Evolutionary conservation across 2,113 vertebrate species (phyloP).

Genomic region (Nyctereutes procyonoides): DNA sequence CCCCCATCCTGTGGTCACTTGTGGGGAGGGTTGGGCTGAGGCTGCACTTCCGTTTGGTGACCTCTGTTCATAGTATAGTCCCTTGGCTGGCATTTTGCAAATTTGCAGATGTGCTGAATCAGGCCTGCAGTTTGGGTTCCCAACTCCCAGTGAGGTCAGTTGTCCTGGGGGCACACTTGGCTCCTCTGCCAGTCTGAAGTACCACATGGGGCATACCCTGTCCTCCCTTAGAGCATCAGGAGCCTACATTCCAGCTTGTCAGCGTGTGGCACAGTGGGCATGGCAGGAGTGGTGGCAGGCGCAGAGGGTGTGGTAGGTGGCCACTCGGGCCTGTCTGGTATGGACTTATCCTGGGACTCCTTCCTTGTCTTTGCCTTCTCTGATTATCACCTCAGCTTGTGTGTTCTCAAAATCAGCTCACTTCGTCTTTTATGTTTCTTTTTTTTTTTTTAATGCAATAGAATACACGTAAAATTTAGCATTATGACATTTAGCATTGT

Average conservation of each 20-base stretch:
- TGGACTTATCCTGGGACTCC: background rate
- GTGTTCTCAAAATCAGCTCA: background rate
- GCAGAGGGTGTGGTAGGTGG: background rate
- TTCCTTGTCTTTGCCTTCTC: background rate
- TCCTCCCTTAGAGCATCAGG: background rate
- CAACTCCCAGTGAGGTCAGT: background rate
- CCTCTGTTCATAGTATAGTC: background rate
- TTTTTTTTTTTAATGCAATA: background rate
- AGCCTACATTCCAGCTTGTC: background rate
- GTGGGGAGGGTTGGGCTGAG: background rate
- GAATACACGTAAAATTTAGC: background rate
- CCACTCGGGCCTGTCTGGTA: background rate
- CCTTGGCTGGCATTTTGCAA: background rate
- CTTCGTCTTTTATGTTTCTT: background rate
- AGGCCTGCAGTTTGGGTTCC: background rate
- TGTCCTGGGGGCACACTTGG: background rate
- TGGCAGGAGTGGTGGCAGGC: background rate
- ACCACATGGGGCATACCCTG: background rate
- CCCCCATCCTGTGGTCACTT: background rate
- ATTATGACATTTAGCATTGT: fast-evolving
- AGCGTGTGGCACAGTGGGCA: fast-evolving
- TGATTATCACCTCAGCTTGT: background rate
- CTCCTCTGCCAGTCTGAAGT: background rate
- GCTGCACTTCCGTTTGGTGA: background rate
- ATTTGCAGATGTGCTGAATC: background rate